phyloP scores from a whole-genome alignment of 2,113 vertebrate genomes.

The Cyanistes caeruleus region DNA sequence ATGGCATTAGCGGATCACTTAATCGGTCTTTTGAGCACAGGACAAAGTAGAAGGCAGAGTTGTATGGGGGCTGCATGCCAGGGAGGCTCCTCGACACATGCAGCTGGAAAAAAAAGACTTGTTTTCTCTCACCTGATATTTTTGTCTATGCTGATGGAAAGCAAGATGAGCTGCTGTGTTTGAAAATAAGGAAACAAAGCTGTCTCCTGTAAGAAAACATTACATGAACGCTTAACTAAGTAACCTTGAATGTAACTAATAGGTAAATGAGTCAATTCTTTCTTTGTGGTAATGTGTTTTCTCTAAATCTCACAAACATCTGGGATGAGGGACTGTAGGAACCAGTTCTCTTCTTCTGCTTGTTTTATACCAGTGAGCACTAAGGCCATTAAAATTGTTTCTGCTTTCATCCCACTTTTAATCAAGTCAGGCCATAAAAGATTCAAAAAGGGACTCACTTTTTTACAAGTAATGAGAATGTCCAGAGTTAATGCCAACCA shows the following conservation, averaged over 20 bases:
- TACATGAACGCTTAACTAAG: slow-evolving; percentile 43
- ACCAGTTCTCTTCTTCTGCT: not conserved
- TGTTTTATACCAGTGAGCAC: not conserved
- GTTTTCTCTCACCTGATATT: slow-evolving; percentile 46
- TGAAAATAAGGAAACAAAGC: slow-evolving; percentile 63
- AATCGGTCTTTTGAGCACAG: not conserved
- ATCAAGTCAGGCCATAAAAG: not conserved
- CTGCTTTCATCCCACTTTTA: slow-evolving; percentile 11
- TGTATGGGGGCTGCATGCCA: slow-evolving; percentile 4
- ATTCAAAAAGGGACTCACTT: not conserved
- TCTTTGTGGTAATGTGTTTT: slow-evolving; percentile 7
- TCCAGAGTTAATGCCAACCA: not conserved
- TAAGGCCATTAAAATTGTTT: not conserved
- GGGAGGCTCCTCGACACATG: not conserved
- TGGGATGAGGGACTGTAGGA: not conserved
- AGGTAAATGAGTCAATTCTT: slow-evolving; percentile 7
- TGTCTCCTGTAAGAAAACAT: slow-evolving; percentile 68
- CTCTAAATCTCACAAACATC: not conserved
- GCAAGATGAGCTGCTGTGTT: slow-evolving; percentile 44
- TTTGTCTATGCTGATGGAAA: slow-evolving; percentile 53
- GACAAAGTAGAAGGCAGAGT: slow-evolving; percentile 24
- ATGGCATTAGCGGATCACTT: not conserved
- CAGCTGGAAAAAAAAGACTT: slow-evolving; percentile 34
- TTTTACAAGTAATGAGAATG: not conserved
- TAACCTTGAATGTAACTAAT: slow-evolving; percentile 23